Percentiles rank a stretch among this genome's conserved stretches.
Conservation (phyloP, 2,888 invertebrate species). For the Marronus borbonicus region DNA sequence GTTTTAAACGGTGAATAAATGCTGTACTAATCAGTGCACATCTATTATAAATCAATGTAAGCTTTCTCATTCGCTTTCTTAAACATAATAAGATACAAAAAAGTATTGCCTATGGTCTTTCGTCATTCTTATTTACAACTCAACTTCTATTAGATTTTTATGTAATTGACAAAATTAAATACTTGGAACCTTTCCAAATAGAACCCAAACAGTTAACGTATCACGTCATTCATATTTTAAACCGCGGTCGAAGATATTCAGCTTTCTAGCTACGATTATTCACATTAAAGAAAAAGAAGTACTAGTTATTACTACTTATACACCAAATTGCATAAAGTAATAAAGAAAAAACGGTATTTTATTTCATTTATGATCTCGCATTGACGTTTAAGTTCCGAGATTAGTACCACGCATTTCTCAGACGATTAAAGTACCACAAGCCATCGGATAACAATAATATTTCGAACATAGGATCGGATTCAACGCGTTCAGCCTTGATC, state of each 20-base stretch:
- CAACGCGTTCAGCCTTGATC: constrained; percentile 37
- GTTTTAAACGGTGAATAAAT: no score
- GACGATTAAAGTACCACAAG: neutral
- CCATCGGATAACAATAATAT: constrained; percentile 22
- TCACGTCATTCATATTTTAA: constrained; percentile 7
- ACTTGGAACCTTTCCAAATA: constrained; percentile 13
- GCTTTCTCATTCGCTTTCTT: no score
- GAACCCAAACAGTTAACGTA: neutral
- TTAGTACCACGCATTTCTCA: neutral
- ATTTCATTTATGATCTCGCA: neutral
- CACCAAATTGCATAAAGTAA: no score
- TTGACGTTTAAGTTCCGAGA: neutral
- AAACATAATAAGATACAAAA: no score
- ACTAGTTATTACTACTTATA: no score
- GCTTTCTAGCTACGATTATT: no score
- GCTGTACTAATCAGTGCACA: no score
- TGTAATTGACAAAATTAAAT: constrained; percentile 21
- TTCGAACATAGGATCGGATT: neutral
- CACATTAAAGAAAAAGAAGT: no score
- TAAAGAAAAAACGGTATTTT: no score
- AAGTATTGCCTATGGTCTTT: neutral
- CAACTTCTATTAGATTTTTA: neutral
- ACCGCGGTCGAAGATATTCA: neutral
- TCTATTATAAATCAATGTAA: no score
- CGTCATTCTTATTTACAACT: neutral